A percentile compares a stretch with the other conserved stretches of the same genome.
These are phyloP conservation scores for Nomada flava DNA, from an alignment of 2,888 invertebrate species.

Conservation along the genomic window DNA sequence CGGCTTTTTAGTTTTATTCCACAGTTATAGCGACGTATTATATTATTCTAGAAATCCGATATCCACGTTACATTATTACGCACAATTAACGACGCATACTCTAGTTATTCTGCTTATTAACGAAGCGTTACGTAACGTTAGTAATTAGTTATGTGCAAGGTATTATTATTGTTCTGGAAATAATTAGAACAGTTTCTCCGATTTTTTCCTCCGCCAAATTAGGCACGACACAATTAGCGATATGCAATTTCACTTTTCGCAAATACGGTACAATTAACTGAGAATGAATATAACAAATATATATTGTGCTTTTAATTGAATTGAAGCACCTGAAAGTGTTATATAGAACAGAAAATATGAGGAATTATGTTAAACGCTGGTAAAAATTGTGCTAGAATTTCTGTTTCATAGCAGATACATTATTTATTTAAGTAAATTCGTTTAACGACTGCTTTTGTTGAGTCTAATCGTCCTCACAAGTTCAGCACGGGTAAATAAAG, in stretches of 20 bases:
- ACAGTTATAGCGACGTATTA: slow-evolving; percentile 6
- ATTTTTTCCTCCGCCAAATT: background rate
- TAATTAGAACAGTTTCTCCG: background rate
- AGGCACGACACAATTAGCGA: background rate
- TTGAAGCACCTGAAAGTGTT: too few relatives aligned
- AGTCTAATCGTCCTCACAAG: background rate
- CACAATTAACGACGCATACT: slow-evolving; percentile 2
- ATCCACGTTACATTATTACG: background rate
- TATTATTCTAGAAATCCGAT: slow-evolving; percentile 7
- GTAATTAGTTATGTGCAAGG: background rate
- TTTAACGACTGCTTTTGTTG: background rate
- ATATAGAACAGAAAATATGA: background rate
- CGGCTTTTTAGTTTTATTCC: background rate
- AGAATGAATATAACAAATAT: too few relatives aligned
- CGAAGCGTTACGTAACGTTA: slow-evolving; percentile 1
- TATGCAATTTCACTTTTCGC: background rate
- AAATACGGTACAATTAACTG: too few relatives aligned
- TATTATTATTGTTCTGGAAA: background rate
- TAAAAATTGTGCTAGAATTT: background rate
- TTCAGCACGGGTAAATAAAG: background rate
- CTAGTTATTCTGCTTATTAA: background rate
- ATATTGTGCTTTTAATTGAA: too few relatives aligned
- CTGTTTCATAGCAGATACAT: background rate
- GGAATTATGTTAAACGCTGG: background rate
- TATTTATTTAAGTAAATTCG: background rate